Evolutionary conservation across 1,140 invertebrate genomes (phyloP).

Genomic region (Steinernema khuongi): DNA sequence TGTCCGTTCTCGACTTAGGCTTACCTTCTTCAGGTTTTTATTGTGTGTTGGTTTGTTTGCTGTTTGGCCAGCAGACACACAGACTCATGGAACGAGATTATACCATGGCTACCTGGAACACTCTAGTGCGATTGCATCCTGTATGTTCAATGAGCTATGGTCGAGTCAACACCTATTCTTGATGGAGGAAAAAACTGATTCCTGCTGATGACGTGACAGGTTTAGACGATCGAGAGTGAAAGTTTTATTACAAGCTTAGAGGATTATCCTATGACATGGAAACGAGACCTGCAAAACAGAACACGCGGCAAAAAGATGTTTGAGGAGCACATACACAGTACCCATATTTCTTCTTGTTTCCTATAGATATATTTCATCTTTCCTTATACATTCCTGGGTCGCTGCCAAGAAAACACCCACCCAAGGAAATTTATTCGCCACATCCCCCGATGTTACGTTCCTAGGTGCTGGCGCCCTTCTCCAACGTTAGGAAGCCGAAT

Average conservation of each 20-base stretch:
- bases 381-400: too few species aligned
- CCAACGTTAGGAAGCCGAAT: too few species aligned
- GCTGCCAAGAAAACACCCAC: too few species aligned
- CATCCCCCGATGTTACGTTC: too few species aligned
- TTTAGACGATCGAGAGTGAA: not conserved
- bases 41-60: not conserved
- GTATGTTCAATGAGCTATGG: too few species aligned
- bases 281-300: not conserved
- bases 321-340: too few species aligned
- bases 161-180: not conserved
- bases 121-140: too few species aligned
- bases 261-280: not conserved
- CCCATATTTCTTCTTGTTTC: too few species aligned
- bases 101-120: too few species aligned
- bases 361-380: too few species aligned
- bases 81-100: not conserved
- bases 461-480: too few species aligned
- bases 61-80: not conserved
- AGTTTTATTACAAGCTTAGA: constrained; percentile 1
- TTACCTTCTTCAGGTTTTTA: not conserved
- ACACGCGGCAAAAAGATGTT: not conserved
- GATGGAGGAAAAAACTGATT: not conserved
- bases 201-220: not conserved
- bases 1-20: not conserved
- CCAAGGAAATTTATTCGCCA: too few species aligned